Conservation (phyloP, 2,888 invertebrate genomes). For the Agrotis segetum region DNA sequence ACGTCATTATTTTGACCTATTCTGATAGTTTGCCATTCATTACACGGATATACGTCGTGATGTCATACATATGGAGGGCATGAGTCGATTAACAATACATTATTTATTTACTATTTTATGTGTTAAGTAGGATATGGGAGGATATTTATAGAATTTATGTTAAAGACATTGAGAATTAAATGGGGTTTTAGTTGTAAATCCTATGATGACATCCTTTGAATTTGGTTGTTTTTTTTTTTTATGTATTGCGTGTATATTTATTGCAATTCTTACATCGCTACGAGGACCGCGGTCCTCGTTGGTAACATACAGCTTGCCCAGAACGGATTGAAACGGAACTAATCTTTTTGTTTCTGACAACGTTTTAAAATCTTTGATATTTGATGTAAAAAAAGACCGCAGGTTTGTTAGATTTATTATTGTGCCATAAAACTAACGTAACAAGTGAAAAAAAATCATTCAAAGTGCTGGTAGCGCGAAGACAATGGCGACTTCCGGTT, state of each 20-base stretch:
- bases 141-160: slow-evolving; percentile 52
- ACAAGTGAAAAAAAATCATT: too few relatives aligned
- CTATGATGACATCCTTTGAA: slow-evolving; percentile 18
- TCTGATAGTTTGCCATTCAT: slow-evolving; percentile 52
- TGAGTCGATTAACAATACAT: slow-evolving; percentile 29
- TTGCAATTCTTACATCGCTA: neutral
- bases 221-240: neutral
- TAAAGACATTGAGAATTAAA: slow-evolving; percentile 31
- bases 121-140: slow-evolving; percentile 3
- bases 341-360: too few relatives aligned
- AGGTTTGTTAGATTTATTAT: too few relatives aligned
- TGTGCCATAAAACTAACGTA: too few relatives aligned
- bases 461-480: too few relatives aligned
- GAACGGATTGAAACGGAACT: too few relatives aligned
- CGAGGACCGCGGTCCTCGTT: neutral
- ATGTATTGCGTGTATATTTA: neutral
- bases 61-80: slow-evolving; percentile 53
- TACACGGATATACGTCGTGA: slow-evolving; percentile 53
- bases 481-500: too few relatives aligned
- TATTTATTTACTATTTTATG: slow-evolving; percentile 39
- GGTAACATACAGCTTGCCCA: too few relatives aligned
- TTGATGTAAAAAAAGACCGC: too few relatives aligned
- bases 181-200: slow-evolving; percentile 24
- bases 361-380: too few relatives aligned
- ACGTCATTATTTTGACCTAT: slow-evolving; percentile 61